Evolutionary conservation across 2,888 invertebrate genomes (phyloP), one percentile per base, ranked within the genome.

Genomic region (Ennomos erosarius): DNA sequence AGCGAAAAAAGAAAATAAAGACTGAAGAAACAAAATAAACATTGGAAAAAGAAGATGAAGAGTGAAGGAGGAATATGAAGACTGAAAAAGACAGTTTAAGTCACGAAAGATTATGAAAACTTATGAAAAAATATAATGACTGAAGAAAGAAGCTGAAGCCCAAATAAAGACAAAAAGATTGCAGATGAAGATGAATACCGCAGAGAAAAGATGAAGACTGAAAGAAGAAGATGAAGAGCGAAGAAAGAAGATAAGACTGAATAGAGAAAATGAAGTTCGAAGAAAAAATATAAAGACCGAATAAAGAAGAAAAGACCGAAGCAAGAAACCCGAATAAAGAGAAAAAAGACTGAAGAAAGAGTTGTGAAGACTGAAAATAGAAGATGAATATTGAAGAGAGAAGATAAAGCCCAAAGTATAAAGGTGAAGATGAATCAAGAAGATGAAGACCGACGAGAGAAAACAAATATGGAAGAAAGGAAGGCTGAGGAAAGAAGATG

Each of bases 201-300:
- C n/a, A n/a, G n/a, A n/a, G n/a, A n/a, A n/a, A n/a, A n/a, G n/a
- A n/a, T 11, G n/a, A 50, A 59, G 54, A 47, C 33, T 5, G 55
- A 60, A 53, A 39, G 54, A 13, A 9, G 39, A 42, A 55, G 45
- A 47, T 11, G n/a, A 59, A 52, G 45, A 50, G 11, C 4, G 16
- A 45, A 33, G 59, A 59, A 53, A 45, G 59, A 48, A 51, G 36
- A 60, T 44, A 42, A 49, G 62, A 52, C 58, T 46, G 45, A 40
- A 40, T 10, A 57, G 39, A 26, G 48, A 42, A 48, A 10, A 57
- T 34, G 34, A 50, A 49, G 36, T 44, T 9, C 34, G 35, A 53
- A 45, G 34, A 39, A 10, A 16, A 9, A 45, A 53, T 12, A 52
- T 13, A 38, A 50, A 43, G 50, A 46, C 42, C 8, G 33, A 50